phyloP scores from a whole-genome alignment of 2,113 vertebrate genomes.

The Asarcornis scutulata region DNA sequence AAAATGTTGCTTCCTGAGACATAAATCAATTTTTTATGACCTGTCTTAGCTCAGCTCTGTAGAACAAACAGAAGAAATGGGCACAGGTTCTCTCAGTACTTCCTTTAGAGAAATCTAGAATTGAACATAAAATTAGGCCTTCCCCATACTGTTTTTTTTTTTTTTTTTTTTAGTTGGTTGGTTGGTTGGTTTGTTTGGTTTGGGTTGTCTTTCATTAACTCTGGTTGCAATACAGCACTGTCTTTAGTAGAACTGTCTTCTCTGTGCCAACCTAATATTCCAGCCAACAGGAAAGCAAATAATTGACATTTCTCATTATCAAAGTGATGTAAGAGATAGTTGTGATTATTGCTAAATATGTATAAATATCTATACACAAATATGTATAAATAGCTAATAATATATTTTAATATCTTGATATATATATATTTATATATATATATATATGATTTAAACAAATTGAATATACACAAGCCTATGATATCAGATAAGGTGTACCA shows the following conservation, averaged over 20 bases:
- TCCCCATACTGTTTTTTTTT: not conserved
- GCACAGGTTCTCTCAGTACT: not conserved
- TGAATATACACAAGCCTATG: rapidly evolving
- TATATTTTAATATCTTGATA: not conserved
- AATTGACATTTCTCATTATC: not conserved
- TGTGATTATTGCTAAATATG: not conserved
- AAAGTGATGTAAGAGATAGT: not conserved
- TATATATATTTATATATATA: rapidly evolving
- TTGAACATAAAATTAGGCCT: not conserved
- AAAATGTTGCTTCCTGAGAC: not conserved
- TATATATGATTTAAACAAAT: not conserved
- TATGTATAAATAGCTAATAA: not conserved
- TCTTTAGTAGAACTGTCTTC: not conserved
- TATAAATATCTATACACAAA: no score
- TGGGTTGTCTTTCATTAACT: not conserved
- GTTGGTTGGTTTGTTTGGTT: no score
- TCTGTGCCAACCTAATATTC: not conserved
- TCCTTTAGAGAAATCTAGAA: not conserved
- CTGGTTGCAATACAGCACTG: not conserved
- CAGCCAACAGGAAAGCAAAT: not conserved
- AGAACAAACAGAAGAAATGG: not conserved
- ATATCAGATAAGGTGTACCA: not conserved
- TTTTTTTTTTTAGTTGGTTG: no score
- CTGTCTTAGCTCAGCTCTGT: not conserved
- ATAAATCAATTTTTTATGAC: not conserved